These are phyloP conservation scores for Falco peregrinus DNA, from an alignment of 2,797 vertebrate species.

Conservation along the genomic window DNA sequence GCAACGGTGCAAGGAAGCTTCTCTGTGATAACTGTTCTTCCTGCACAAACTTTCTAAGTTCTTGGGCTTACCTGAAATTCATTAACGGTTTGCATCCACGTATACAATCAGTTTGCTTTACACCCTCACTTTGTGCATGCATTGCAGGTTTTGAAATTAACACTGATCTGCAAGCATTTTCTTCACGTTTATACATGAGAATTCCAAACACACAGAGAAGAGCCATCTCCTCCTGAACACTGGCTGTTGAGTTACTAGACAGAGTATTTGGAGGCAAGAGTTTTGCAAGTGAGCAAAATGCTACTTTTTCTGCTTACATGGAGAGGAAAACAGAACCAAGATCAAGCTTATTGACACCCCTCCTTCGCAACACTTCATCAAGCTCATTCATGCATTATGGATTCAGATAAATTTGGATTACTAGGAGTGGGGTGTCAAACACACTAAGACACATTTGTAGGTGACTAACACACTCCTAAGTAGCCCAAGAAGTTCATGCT, in stretches of 20 bases:
- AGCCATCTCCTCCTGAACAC: not conserved
- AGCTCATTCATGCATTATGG: not conserved
- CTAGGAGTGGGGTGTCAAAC: not conserved
- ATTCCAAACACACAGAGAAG: not conserved
- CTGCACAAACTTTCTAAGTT: not conserved
- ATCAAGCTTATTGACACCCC: not conserved
- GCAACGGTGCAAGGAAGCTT: not conserved
- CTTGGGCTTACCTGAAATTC: not conserved
- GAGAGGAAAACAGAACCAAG: not conserved
- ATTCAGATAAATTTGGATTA: not conserved
- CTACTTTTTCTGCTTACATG: not conserved
- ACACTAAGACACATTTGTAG: not conserved
- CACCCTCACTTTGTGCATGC: not conserved
- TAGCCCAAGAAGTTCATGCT: not conserved
- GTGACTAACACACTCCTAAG: not conserved
- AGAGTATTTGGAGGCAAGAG: not conserved
- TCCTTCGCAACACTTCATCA: not conserved
- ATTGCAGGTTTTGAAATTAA: not conserved
- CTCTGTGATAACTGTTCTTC: not conserved
- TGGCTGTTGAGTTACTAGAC: not conserved
- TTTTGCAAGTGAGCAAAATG: not conserved
- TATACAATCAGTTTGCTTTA: not conserved
- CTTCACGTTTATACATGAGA: rapidly evolving
- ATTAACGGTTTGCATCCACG: not conserved
- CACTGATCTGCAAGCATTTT: not conserved